Percentiles rank a stretch among this genome's conserved stretches.
phyloP scores from a whole-genome alignment of 1,140 invertebrate species.

The Paraescarpia echinospica region DNA sequence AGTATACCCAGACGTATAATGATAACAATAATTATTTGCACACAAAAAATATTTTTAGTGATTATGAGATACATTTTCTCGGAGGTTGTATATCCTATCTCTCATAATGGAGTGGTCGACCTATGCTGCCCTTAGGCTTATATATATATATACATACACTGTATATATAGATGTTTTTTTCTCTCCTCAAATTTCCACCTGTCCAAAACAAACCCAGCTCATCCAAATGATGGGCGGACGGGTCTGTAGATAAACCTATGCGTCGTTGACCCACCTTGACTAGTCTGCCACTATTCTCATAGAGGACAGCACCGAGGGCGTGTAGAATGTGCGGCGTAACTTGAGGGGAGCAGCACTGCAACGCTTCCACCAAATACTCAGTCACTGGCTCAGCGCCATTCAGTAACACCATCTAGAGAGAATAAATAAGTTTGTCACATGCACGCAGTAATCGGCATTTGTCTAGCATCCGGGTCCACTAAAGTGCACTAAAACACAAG shows the following conservation, averaged over 20 bases:
- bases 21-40: too few relatives aligned
- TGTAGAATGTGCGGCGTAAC: constrained; percentile 42
- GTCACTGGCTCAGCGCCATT: constrained; percentile 22
- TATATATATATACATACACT: constrained; percentile 10
- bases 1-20: too few relatives aligned
- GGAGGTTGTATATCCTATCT: too few relatives aligned
- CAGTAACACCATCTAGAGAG: constrained; percentile 11
- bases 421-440: neutral
- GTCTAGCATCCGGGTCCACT: too few relatives aligned
- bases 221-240: neutral
- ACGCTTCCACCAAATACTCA: constrained; percentile 44
- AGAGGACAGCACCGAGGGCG: constrained; percentile 48
- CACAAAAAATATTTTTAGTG: too few relatives aligned
- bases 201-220: neutral
- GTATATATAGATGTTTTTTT: neutral
- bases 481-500: too few relatives aligned
- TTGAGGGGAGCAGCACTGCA: constrained; percentile 44
- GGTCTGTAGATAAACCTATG: neutral
- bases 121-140: too few relatives aligned
- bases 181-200: too few relatives aligned
- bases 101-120: too few relatives aligned
- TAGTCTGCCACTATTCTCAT: constrained; percentile 46
- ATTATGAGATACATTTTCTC: too few relatives aligned
- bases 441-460: neutral
- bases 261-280: constrained; percentile 35